These are phyloP conservation scores for Parauchenoglanis punctatus DNA, from an alignment of 2,797 vertebrate genomes.

Conservation along the genomic window DNA sequence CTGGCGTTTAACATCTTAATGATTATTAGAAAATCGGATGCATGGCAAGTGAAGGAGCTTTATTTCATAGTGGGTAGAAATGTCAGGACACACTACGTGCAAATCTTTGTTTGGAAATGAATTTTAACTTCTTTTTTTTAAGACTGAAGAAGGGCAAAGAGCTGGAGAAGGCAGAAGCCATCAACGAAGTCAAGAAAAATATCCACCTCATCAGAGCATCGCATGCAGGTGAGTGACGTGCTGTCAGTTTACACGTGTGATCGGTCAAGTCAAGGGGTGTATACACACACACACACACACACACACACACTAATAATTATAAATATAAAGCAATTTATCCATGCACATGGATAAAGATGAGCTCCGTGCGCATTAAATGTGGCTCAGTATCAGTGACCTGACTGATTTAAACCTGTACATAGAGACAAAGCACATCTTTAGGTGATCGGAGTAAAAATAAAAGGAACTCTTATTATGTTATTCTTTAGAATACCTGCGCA, in stretches of 20 bases:
- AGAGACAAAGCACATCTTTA: neutral
- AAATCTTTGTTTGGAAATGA: neutral
- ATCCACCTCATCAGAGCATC: conserved; percentile 95
- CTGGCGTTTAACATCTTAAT: neutral
- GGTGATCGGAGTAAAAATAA: neutral
- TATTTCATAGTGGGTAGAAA: neutral
- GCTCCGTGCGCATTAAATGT: neutral
- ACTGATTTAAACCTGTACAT: neutral
- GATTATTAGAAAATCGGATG: neutral
- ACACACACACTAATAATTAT: too few relatives aligned
- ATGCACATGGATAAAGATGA: neutral
- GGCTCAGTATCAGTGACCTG: neutral
- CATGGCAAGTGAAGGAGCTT: neutral
- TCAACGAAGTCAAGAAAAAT: conserved; percentile 94
- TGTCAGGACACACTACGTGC: neutral
- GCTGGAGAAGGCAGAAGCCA: conserved; percentile 88
- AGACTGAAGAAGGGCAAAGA: conserved; percentile 94
- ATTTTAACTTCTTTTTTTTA: neutral
- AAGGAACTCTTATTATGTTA: neutral
- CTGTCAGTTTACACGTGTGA: neutral
- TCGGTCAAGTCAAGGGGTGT: neutral
- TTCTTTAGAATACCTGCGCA: neutral
- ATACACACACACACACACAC: neutral
- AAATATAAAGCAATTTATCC: neutral
- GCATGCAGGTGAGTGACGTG: conserved; percentile 80